Evolutionary conservation across 2,113 vertebrate genomes (phyloP), one percentile per base, ranked within the genome.

Genomic region (Anser brachyrhynchus): DNA sequence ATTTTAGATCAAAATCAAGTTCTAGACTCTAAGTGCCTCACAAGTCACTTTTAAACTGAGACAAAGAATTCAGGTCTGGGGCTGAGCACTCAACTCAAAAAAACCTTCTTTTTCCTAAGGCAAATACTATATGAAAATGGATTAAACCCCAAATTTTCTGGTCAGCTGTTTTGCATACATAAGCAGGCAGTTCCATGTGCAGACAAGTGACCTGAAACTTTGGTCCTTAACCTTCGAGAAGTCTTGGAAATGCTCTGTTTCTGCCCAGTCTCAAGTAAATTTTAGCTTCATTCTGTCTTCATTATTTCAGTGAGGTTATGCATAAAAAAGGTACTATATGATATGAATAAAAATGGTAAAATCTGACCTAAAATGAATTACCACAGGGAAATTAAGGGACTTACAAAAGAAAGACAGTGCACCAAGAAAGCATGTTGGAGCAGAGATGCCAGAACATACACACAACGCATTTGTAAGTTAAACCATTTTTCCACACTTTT

Each of bases 321-420:
- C 73, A 84, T 81, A 43, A 92, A 96, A 25, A 89, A 92, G 41
- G 35, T 89, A 46, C 76, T 78, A 22, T 31, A 61, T 39, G 84
- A 37, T 43, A 84, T 52, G 81, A 95, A 84, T 86, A 84, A 94
- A 95, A 91, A 75, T 46, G 70, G 58, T 52, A 94, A 84, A 84
- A 66, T 74, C 74, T 83, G 78, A 87, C 78, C 74, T 20, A 3
- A 84, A 80, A 19, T 86, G 84, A 88, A 84, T 93, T 81, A 87
- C 78, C 78, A 86, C 14, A n/a, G n/a, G 46, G 62, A 20, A 3
- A n/a, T 10, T 62, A 79, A 25, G 16, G n/a, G 76, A 67, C 52
- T 94, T 80, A 29, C 49, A 93, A 29, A 80, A 81, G 67, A 87
- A 66, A 89, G 64, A 43, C 29, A 46, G 51, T 55, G 62, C 28